These are phyloP conservation scores for Tetragonula carbonaria DNA, from an alignment of 2,888 invertebrate species.

Conservation along the genomic window DNA sequence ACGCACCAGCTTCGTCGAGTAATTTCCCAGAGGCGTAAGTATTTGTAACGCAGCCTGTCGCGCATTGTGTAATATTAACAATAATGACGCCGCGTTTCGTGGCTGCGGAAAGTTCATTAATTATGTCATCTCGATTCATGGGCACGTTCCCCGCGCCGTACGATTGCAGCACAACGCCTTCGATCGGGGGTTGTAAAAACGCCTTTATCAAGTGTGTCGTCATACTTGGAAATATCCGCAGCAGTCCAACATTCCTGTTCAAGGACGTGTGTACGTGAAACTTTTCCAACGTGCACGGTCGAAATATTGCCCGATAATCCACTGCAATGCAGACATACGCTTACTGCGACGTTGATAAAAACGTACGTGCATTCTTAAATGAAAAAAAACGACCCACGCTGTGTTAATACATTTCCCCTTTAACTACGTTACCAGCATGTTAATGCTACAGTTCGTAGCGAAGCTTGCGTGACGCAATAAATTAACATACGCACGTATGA, in stretches of 20 bases:
- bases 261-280: slow-evolving; percentile 90
- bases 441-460: background rate
- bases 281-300: slow-evolving; percentile 87
- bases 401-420: background rate
- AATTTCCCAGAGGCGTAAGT: slow-evolving; percentile 93
- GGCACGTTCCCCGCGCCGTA: slow-evolving; percentile 98
- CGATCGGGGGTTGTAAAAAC: slow-evolving; percentile 90
- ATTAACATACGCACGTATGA: background rate
- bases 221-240: slow-evolving; percentile 96
- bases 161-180: slow-evolving; percentile 94
- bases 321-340: slow-evolving; percentile 84
- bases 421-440: background rate
- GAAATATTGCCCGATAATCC: slow-evolving; percentile 87
- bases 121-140: slow-evolving; percentile 91
- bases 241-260: slow-evolving; percentile 93
- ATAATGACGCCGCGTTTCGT: slow-evolving; percentile 92
- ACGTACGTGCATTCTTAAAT: background rate
- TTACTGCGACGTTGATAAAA: background rate
- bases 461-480: background rate
- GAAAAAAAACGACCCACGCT: background rate
- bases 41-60: slow-evolving; percentile 91
- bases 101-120: slow-evolving; percentile 89
- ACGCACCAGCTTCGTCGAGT: slow-evolving; percentile 75
- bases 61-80: slow-evolving; percentile 96
- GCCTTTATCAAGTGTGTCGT: slow-evolving; percentile 90